Evolutionary conservation across 1,140 invertebrate genomes (phyloP).

Genomic region (Scaptomyza montana): DNA sequence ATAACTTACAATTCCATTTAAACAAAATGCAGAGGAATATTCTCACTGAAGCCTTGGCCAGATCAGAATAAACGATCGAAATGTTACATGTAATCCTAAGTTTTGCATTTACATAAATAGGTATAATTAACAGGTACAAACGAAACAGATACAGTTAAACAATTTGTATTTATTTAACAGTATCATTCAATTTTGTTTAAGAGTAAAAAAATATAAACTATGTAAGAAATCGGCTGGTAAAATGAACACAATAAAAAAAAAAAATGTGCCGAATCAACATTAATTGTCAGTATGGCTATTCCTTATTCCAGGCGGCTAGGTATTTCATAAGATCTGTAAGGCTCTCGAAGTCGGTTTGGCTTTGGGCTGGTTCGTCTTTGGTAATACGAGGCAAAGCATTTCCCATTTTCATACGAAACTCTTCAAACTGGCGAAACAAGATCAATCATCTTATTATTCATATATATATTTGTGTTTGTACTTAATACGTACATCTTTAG

Average conservation of each 20-base stretch:
- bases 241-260: no score
- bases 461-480: not conserved
- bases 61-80: not conserved
- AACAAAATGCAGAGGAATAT: not conserved
- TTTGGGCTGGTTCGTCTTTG: conserved; percentile 91
- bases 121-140: conserved; percentile 20
- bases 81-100: not conserved
- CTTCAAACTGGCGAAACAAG: conserved; percentile 85
- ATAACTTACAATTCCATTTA: conserved; percentile 2
- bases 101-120: not conserved
- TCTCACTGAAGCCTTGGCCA: conserved; percentile 17
- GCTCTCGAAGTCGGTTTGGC: conserved; percentile 93
- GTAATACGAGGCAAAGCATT: conserved; percentile 89
- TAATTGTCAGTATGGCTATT: conserved; percentile 44
- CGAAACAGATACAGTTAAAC: not conserved
- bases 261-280: not conserved
- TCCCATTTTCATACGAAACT: conserved; percentile 90
- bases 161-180: conserved; percentile 15
- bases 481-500: conserved; percentile 87
- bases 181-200: conserved; percentile 1
- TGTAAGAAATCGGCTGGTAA: not conserved
- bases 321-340: conserved; percentile 92
- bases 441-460: not conserved
- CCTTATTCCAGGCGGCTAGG: conserved; percentile 86
- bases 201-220: not conserved